These are phyloP conservation scores for Elymnias hypermnestra DNA, from an alignment of 1,140 invertebrate genomes.

Conservation along the genomic window DNA sequence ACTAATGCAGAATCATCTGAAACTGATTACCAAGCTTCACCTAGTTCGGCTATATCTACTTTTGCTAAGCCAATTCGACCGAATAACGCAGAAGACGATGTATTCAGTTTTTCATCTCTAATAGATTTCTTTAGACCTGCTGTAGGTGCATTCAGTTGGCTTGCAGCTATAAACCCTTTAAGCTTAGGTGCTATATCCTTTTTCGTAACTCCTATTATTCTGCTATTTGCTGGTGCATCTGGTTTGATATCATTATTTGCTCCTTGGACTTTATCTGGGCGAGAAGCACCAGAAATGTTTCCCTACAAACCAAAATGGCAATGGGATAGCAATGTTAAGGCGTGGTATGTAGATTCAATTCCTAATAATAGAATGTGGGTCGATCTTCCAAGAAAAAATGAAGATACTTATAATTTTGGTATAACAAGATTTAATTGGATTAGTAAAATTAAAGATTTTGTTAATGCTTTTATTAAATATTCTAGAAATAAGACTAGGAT, in stretches of 20 bases:
- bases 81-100: constrained; percentile 43
- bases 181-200: constrained; percentile 54
- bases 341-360: constrained; percentile 44
- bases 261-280: constrained; percentile 45
- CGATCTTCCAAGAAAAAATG: constrained; percentile 18
- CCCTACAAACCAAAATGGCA: constrained; percentile 45
- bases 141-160: constrained; percentile 51
- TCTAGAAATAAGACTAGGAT: constrained; percentile 1
- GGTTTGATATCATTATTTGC: constrained; percentile 50
- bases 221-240: constrained; percentile 52
- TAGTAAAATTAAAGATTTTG: constrained; percentile 37
- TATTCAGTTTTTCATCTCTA: constrained; percentile 49
- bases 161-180: constrained; percentile 56
- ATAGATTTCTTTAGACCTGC: constrained; percentile 52
- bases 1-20: constrained; percentile 35
- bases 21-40: constrained; percentile 27
- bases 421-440: constrained; percentile 28
- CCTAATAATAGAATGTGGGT: constrained; percentile 28
- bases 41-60: constrained; percentile 36
- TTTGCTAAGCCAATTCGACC: constrained; percentile 35
- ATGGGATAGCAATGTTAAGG: constrained; percentile 48
- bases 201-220: constrained; percentile 51
- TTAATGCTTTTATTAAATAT: constrained; percentile 28
- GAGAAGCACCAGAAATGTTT: constrained; percentile 48
- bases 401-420: constrained; percentile 11